Base-by-base conservation (phyloP, 1,140 invertebrate genomes). In the Eumeta japonica region DNA sequence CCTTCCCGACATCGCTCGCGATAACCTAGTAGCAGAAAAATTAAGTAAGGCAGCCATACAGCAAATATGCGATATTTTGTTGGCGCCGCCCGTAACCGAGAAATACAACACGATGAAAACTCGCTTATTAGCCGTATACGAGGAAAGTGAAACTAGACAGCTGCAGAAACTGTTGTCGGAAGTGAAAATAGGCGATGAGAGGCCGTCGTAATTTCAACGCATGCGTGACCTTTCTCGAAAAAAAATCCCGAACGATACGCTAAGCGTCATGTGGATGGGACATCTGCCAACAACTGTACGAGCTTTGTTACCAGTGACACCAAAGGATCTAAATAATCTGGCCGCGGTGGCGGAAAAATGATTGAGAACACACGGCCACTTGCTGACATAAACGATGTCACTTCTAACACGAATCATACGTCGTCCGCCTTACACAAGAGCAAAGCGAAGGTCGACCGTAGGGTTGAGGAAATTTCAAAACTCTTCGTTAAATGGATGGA, bases 321-420 rank as follows among this genome's bases (percentile, higher is more conserved):
- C 14, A 2, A 36, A 11, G 5, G 30, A 39, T 16, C 28, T 46
- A 12, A 39, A 46, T 9, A 34, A 41, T 5, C 27, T 52, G 9
- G 43, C 47, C 2, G 35, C 45, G 3, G 20, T 51, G 39, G 52
- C 48, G 3, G 52, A 54, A 51, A 45, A 27, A 48, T 50, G 20
- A 33, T 46, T 10, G 52, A 54, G 24, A 32, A 12, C n/a, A n/a
- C n/a, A n/a, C n/a, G n/a, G n/a, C n/a, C n/a, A n/a, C n/a, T n/a
- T n/a, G n/a, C n/a, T n/a, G n/a, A n/a, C n/a, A n/a, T n/a, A n/a
- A n/a, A n/a, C n/a, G n/a, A n/a, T n/a, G n/a, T n/a, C n/a, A n/a
- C n/a, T n/a, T n/a, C n/a, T n/a, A n/a, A n/a, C n/a, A n/a, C n/a
- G n/a, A n/a, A n/a, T n/a, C n/a, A n/a, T n/a, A n/a, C n/a, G n/a